Evolutionary conservation across 2,888 invertebrate species (phyloP), one percentile per base, ranked within the genome.

Genomic region (Bombylius discolor): DNA sequence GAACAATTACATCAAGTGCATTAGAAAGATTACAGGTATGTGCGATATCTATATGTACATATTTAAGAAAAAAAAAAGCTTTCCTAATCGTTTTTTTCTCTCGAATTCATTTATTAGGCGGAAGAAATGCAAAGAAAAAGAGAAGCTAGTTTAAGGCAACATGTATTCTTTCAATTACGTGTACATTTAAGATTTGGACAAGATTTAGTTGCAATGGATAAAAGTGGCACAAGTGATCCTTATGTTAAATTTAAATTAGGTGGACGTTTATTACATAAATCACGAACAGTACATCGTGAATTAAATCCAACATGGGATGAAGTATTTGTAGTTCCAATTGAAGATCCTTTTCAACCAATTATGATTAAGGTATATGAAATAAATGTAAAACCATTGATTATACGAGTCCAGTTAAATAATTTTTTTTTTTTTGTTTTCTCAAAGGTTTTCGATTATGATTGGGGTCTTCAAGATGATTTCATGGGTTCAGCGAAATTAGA

Each of bases 221-320:
- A 93, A 76, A 92, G 91, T 75, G 96, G 96, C 64, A 88, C 93
- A 59, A 96, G 95, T 74, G 97, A 97, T 78, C 97, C 97, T 32
- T 97, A 97, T 77, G 94, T 96, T 56, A 97, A 97, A 79, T 94
- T 97, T 77, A 95, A 95, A 76, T 78, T 85, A 61, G 87, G 85
- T 12, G 89, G 90, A 44, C 81, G 91, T 60, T 77, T 94, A 63
- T 80, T 95, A 63, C 91, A 95, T 77, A 97, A 96, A 77, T 95
- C 94, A 64, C 86, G 88, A 69, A 98, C 91, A 56, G 87, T 99
- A 58, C 90, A 90, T 73, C 82, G 95, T 65, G 95, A 93, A 72
- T 79, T 99, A 59, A 97, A 97, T 76, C 98, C 98, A 0, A 81
- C 87, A n/a, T 99, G 98, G 98, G 95, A 99, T 70, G 98, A 99